These are phyloP conservation scores for Drosophila truncata DNA, from an alignment of 1,140 invertebrate genomes.

Conservation along the genomic window DNA sequence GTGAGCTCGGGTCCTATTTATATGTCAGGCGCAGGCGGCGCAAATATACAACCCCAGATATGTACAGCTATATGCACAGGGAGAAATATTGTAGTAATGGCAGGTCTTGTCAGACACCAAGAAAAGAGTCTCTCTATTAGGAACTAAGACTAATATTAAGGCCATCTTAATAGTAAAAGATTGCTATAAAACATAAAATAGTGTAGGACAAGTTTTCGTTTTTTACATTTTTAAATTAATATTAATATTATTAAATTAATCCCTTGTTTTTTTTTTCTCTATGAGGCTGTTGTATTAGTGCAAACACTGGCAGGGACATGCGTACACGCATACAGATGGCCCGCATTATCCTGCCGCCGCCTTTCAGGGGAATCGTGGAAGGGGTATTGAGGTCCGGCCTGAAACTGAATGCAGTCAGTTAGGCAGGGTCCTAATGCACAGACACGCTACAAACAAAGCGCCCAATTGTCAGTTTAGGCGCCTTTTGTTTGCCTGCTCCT, in stretches of 20 bases:
- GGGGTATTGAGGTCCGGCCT: conserved; percentile 4
- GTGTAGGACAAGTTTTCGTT: neutral
- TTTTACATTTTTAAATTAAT: neutral
- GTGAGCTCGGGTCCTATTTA: conserved; percentile 49
- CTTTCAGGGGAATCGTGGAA: neutral
- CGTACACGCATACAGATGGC: conserved; percentile 79
- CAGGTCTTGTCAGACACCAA: neutral
- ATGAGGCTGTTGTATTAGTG: conserved; percentile 41
- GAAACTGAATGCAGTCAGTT: conserved; percentile 68
- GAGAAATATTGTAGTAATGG: neutral
- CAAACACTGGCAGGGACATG: conserved; percentile 68
- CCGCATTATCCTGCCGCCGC: conserved; percentile 63
- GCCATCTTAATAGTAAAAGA: neutral
- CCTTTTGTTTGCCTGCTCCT: conserved; percentile 54
- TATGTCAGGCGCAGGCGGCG: conserved; percentile 65
- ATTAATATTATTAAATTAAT: neutral
- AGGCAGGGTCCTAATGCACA: conserved; percentile 45
- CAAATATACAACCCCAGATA: conserved; percentile 42
- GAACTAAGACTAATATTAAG: neutral
- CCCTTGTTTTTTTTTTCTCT: neutral
- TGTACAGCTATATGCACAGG: conserved; percentile 6
- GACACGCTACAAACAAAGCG: conserved; percentile 67
- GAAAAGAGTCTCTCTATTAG: neutral
- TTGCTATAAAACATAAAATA: neutral
- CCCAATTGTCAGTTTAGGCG: conserved; percentile 72